Conservation (phyloP, 2,113 vertebrate species). For the Platysteira castanea region DNA sequence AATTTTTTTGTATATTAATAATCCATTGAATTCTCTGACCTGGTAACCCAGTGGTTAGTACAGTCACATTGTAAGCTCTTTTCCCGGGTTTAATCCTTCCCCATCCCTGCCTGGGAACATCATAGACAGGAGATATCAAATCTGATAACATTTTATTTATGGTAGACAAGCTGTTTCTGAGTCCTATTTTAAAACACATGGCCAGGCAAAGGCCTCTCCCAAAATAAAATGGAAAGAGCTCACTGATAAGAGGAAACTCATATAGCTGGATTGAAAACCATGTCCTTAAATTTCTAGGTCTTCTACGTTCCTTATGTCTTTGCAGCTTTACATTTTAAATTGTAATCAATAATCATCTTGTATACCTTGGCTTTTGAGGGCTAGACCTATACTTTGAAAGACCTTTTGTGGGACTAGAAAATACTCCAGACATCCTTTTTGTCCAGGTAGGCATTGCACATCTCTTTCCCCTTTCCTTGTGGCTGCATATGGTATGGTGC, state of each 20-base stretch:
- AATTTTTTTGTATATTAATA: background rate
- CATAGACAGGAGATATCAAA: background rate
- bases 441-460: background rate
- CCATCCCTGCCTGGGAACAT: background rate
- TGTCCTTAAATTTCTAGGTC: background rate
- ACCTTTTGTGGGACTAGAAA: background rate
- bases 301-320: background rate
- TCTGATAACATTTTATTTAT: background rate
- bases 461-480: background rate
- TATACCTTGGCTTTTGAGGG: background rate
- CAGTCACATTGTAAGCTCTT: rapidly evolving
- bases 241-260: background rate
- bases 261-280: background rate
- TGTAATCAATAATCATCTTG: background rate
- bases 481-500: too few relatives aligned
- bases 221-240: background rate
- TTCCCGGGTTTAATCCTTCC: background rate
- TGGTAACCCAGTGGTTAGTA: background rate
- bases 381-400: background rate
- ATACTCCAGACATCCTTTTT: background rate
- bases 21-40: background rate
- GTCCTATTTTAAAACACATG: background rate
- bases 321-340: background rate
- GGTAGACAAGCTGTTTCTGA: background rate
- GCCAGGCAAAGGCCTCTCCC: background rate